Base-by-base conservation (phyloP, 1,140 invertebrate species). In the Drosophila pachea region DNA sequence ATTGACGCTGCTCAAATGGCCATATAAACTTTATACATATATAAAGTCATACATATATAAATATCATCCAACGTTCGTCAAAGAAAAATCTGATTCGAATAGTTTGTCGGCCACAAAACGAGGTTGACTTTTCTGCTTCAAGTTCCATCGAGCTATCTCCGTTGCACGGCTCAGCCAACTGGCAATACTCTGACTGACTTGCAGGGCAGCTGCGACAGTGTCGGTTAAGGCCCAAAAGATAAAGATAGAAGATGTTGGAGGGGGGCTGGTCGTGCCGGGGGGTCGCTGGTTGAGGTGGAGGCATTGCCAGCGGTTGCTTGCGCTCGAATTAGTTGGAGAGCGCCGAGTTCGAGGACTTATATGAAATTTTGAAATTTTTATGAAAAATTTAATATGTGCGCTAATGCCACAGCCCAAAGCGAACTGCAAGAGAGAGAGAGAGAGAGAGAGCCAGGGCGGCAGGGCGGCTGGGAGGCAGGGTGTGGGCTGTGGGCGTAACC, bases 291-390 rank as follows among this genome's bases (percentile, higher is more conserved):
- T 4, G 4, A 7, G 0, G 40, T 42, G 7, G 45, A 16, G n/a
- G 35, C 29, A 43, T 55, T 14, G 29, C 68, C 48, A 54, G 62
- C 54, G 68, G 68, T 48, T 63, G 35, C 60, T 68, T 64, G 52
- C 53, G 50, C 61, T 59, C 40, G 55, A 70, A 70, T 74, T 70
- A 66, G 61, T 70, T 66, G 31, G 68, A 43, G 22, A 70, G 43
- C 36, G 45, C 16, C 38, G 56, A n/a, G n/a, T n/a, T 38, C 50
- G 16, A 73, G 54, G 71, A 61, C 73, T 40, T 76, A 58, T 73
- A 76, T 67, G 63, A 79, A 73, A 73, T 43, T 43, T 43, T 67
- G 59, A 81, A 73, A 73, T 63, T 63, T 66, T 61, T 63, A 67
- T 64, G 29, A 66, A 63, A 61, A 65, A 69, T 69, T 47, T 55